phyloP scores from a whole-genome alignment of 1,140 invertebrate species.

The Drosophila tristis region DNA sequence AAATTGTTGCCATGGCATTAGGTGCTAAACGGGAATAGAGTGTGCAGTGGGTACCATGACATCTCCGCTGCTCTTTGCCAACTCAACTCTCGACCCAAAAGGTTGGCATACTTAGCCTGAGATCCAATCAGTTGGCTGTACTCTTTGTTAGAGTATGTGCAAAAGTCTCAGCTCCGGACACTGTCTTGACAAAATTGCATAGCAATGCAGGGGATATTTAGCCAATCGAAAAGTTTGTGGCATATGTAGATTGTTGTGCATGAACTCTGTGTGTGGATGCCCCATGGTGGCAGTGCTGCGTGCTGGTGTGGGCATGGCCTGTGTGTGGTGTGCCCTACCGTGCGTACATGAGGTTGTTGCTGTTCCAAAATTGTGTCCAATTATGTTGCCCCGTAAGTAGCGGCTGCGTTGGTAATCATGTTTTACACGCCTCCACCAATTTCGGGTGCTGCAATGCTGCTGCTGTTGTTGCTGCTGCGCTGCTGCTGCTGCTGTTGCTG shows the following conservation, averaged over 20 bases:
- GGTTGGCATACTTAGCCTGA: too few relatives aligned
- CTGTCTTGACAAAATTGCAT: too few relatives aligned
- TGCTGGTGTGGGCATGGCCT: not conserved
- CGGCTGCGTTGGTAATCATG: slow-evolving; percentile 28
- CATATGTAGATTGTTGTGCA: slow-evolving; percentile 19
- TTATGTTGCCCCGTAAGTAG: slow-evolving; percentile 31
- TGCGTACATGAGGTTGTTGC: slow-evolving; percentile 21
- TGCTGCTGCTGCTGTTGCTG: slow-evolving; percentile 18
- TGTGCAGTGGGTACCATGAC: too few relatives aligned
- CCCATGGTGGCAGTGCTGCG: slow-evolving; percentile 9
- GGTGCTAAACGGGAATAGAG: too few relatives aligned
- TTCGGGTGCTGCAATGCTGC: slow-evolving; percentile 14
- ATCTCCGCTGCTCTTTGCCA: too few relatives aligned
- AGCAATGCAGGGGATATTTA: too few relatives aligned
- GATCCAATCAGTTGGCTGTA: too few relatives aligned
- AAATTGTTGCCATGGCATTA: too few relatives aligned
- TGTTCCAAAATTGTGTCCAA: slow-evolving; percentile 36
- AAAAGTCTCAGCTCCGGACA: too few relatives aligned
- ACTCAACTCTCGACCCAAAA: too few relatives aligned
- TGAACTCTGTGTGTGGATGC: slow-evolving; percentile 13
- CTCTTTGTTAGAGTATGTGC: too few relatives aligned
- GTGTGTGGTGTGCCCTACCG: slow-evolving; percentile 9
- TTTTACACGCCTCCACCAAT: slow-evolving; percentile 8
- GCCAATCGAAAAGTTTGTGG: slow-evolving; percentile 4
- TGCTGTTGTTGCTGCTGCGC: too few relatives aligned